Percentiles rank a stretch among this genome's conserved stretches.
Conservation (phyloP, 2,113 vertebrate species). For the Burhinus bistriatus region DNA sequence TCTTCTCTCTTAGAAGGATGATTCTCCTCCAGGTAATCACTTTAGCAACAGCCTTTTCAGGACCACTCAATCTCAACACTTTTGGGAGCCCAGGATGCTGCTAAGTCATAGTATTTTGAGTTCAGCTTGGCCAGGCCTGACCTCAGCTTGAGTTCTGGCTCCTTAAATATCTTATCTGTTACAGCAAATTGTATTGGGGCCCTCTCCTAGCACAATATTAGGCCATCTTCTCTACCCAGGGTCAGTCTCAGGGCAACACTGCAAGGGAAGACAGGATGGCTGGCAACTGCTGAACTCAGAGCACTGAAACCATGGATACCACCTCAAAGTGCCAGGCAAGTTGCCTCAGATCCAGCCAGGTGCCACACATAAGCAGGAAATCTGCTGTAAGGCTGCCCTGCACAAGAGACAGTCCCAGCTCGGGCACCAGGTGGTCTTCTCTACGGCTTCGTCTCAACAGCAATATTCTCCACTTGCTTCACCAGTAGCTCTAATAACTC, state of each 20-base stretch:
- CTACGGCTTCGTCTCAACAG: background rate
- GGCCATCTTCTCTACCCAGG: background rate
- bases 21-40: background rate
- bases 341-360: background rate
- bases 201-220: background rate
- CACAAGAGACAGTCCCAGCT: background rate
- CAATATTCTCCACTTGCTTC: background rate
- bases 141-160: background rate
- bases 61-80: background rate
- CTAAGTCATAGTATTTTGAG: background rate
- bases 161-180: background rate
- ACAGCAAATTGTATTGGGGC: background rate
- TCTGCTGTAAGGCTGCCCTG: background rate
- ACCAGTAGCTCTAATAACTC: background rate
- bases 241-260: background rate
- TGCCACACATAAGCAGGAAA: background rate
- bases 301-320: background rate
- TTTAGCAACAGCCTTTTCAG: background rate
- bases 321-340: background rate
- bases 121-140: background rate
- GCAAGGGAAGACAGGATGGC: background rate
- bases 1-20: background rate
- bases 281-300: background rate
- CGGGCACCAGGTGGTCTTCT: background rate
- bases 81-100: background rate